Percentiles rank a stretch among this genome's conserved stretches.
phyloP scores from a whole-genome alignment of 1,140 invertebrate species.

The Papilio machaon region DNA sequence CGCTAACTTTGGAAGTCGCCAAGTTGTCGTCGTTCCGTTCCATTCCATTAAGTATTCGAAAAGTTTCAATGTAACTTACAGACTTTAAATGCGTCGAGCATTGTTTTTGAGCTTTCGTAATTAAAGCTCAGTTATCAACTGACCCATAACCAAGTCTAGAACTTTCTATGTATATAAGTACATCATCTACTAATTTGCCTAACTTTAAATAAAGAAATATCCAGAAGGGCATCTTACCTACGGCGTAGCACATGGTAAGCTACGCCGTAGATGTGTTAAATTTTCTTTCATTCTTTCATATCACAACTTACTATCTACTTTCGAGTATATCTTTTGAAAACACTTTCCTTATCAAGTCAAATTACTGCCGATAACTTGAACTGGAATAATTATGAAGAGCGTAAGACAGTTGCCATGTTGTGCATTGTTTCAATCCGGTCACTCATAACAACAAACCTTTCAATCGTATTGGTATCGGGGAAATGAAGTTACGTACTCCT shows the following conservation, averaged over 20 bases:
- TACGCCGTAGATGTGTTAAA: background rate
- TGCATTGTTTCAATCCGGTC: background rate
- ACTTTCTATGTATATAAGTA: background rate
- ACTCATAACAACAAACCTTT: background rate
- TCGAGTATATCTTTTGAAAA: no score
- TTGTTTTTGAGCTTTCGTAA: slow-evolving; percentile 8
- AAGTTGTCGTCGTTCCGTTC: slow-evolving; percentile 2
- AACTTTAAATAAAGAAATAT: no score
- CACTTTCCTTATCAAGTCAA: background rate
- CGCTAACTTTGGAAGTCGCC: background rate
- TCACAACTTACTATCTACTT: no score
- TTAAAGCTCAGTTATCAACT: background rate
- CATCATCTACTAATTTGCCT: no score
- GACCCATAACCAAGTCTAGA: background rate
- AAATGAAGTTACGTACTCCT: slow-evolving; percentile 18
- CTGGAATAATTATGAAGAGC: background rate
- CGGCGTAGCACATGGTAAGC: background rate
- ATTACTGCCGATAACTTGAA: background rate
- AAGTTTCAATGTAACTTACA: slow-evolving; percentile 15
- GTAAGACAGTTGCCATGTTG: background rate
- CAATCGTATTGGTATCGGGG: slow-evolving; percentile 7
- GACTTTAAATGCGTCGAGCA: background rate
- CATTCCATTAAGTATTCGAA: slow-evolving; percentile 14
- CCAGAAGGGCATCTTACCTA: background rate
- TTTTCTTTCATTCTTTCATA: background rate